Conservation (phyloP, 2,888 invertebrate species). For the Chrysodeixis includens region DNA sequence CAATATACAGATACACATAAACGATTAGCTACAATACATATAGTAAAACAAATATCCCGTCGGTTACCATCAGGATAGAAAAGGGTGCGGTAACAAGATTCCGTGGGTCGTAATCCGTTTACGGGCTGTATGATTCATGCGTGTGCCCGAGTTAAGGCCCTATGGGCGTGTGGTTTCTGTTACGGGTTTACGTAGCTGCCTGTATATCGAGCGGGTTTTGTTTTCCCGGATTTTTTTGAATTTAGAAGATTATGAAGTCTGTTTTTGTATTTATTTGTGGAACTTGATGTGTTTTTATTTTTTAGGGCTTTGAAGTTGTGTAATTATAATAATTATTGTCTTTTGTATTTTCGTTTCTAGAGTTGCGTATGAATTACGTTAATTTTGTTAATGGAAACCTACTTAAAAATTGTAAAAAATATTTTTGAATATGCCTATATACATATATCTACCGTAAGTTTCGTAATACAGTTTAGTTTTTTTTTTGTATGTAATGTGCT, state of each 20-base stretch:
- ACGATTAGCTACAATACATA: conserved; percentile 63
- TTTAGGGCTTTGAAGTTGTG: background rate
- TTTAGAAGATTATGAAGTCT: background rate
- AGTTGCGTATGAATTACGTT: too few relatives aligned
- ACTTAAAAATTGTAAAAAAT: too few relatives aligned
- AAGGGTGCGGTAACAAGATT: conserved; percentile 86
- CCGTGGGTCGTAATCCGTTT: conserved; percentile 80
- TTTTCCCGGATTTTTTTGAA: background rate
- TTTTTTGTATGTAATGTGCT: too few relatives aligned
- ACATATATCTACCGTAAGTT: too few relatives aligned
- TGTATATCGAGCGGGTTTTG: background rate
- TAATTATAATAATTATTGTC: background rate
- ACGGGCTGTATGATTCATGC: conserved; percentile 85
- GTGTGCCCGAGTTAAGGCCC: conserved; percentile 52
- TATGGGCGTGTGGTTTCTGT: conserved; percentile 49
- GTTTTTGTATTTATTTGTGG: background rate
- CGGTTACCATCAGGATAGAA: conserved; percentile 77
- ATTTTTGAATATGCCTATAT: too few relatives aligned
- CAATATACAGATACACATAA: conserved; percentile 57
- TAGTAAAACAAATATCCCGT: conserved; percentile 68
- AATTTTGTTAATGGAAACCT: too few relatives aligned
- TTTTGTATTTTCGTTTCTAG: background rate
- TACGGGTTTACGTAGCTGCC: conserved; percentile 22
- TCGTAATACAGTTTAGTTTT: too few relatives aligned
- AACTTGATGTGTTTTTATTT: background rate